Conservation (phyloP, 1,140 invertebrate genomes). For the Brachionus calyciflorus region DNA sequence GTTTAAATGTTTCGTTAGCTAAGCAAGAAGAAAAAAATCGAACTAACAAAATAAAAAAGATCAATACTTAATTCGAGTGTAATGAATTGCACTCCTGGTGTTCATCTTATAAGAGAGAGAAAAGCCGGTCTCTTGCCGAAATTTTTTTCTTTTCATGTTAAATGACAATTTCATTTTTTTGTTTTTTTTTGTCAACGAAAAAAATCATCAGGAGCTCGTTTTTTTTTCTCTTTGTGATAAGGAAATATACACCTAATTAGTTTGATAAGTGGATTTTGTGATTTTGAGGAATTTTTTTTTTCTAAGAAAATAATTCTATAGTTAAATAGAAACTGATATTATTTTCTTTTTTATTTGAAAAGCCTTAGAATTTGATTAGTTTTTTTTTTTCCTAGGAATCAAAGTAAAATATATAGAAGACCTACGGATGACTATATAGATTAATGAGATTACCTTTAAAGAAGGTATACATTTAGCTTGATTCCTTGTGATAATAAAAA, state of each 20-base stretch:
- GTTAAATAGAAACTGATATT: slow-evolving; percentile 27
- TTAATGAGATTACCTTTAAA: slow-evolving; percentile 27
- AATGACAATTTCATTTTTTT: slow-evolving; percentile 10
- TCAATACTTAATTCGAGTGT: neutral
- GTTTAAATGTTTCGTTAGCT: neutral
- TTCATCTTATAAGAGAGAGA: neutral
- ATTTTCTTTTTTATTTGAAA: too few species aligned
- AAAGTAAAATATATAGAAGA: slow-evolving; percentile 16
- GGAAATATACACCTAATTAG: slow-evolving; percentile 42
- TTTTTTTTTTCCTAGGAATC: slow-evolving; percentile 11
- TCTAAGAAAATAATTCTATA: neutral
- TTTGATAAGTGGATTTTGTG: slow-evolving; percentile 37
- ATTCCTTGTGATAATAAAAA: neutral
- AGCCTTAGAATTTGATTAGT: slow-evolving; percentile 22
- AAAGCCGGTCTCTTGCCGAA: slow-evolving; percentile 5
- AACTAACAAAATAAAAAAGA: neutral
- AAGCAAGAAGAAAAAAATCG: neutral
- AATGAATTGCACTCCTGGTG: slow-evolving; percentile 34
- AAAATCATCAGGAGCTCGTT: slow-evolving; percentile 24
- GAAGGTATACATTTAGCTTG: slow-evolving; percentile 25
- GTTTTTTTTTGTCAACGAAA: too few species aligned
- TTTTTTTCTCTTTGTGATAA: slow-evolving; percentile 15
- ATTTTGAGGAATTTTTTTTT: neutral
- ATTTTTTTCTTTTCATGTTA: slow-evolving; percentile 29
- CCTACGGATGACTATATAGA: neutral